These are phyloP conservation scores for Sisyra terminalis DNA, from an alignment of 2,888 invertebrate genomes.

Conservation along the genomic window DNA sequence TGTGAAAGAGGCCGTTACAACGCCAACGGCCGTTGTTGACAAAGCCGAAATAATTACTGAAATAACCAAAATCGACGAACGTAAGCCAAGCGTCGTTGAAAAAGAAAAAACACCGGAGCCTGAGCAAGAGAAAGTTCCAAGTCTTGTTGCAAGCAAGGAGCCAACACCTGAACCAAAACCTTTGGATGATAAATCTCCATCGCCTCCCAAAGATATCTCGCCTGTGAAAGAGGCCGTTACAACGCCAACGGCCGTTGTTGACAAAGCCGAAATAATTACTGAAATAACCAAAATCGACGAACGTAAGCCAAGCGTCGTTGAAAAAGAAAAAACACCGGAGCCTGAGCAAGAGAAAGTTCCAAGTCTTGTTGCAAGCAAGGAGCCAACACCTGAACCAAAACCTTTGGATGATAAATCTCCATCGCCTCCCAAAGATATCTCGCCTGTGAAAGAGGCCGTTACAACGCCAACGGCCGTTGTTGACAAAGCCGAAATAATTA, in stretches of 20 bases:
- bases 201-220: not conserved
- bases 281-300: not conserved
- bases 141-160: too few relatives aligned
- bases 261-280: constrained; percentile 6
- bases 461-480: too few relatives aligned
- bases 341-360: not conserved
- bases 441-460: too few relatives aligned
- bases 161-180: too few relatives aligned
- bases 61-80: too few relatives aligned
- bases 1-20: not conserved
- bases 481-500: too few relatives aligned
- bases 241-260: constrained; percentile 11
- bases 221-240: not conserved
- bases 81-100: not conserved
- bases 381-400: too few relatives aligned
- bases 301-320: constrained; percentile 7
- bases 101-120: not conserved
- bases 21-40: too few relatives aligned
- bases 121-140: not conserved
- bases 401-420: too few relatives aligned
- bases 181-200: too few relatives aligned
- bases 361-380: too few relatives aligned
- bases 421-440: too few relatives aligned
- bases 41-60: not conserved
- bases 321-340: constrained; percentile 7